Percentiles rank a stretch among this genome's conserved stretches.
phyloP scores from a whole-genome alignment of 2,797 vertebrate species.

The Oreochromis mossambicus region DNA sequence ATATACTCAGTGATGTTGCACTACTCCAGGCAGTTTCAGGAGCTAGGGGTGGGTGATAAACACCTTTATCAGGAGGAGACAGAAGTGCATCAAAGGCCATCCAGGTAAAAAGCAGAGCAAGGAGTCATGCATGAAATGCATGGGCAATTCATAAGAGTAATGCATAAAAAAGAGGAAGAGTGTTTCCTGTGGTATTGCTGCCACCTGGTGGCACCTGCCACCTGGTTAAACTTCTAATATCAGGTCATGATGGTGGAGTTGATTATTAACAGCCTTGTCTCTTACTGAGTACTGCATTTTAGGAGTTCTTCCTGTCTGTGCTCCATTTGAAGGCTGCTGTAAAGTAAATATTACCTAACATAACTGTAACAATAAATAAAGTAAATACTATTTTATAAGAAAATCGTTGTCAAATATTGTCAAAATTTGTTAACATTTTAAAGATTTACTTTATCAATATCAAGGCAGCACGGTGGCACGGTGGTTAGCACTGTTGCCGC shows the following conservation, averaged over 20 bases:
- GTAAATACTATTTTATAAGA: background rate
- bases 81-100: slow-evolving; percentile 79
- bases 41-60: slow-evolving; percentile 70
- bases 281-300: background rate
- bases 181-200: background rate
- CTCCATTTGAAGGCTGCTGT: background rate
- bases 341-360: background rate
- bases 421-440: background rate
- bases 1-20: background rate
- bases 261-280: background rate
- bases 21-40: slow-evolving; percentile 71
- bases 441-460: background rate
- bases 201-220: background rate
- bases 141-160: background rate
- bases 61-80: slow-evolving; percentile 79
- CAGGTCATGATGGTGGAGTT: background rate
- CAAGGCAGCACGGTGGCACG: no score
- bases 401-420: background rate
- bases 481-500: no score
- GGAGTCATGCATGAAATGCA: slow-evolving; percentile 73
- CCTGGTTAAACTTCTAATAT: background rate
- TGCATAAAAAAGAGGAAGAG: background rate
- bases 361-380: background rate
- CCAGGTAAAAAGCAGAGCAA: slow-evolving; percentile 85
- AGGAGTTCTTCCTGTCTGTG: background rate